Conservation (phyloP, 2,113 vertebrate species). For the Neolamprologus devosi region DNA sequence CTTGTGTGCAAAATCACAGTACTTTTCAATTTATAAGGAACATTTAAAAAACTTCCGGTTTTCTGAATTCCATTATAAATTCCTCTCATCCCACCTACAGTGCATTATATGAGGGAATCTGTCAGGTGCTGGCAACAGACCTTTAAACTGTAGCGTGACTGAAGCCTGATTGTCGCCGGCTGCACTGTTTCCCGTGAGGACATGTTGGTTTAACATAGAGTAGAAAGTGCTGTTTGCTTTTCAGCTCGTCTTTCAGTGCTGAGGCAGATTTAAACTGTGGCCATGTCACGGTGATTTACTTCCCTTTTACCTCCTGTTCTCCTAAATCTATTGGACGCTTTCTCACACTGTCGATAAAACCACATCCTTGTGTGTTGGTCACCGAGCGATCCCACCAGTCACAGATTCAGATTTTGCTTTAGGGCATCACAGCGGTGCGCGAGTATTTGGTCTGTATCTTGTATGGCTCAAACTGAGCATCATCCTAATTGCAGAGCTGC, state of each 20-base stretch:
- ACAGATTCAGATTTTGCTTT: not conserved
- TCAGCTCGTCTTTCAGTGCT: not conserved
- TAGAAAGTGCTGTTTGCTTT: not conserved
- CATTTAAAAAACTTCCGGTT: not conserved
- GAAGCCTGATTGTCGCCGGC: not conserved
- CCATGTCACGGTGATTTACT: not conserved
- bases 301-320: not conserved
- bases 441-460: not conserved
- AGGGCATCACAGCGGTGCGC: not conserved
- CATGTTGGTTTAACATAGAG: not conserved
- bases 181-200: not conserved
- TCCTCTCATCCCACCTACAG: not conserved
- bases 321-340: not conserved
- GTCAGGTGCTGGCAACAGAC: not conserved
- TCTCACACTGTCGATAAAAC: not conserved
- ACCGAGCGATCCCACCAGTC: not conserved
- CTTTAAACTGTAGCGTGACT: not conserved
- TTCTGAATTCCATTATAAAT: not conserved
- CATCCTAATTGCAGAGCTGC: not conserved
- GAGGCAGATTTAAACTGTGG: not conserved
- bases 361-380: not conserved
- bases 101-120: not conserved
- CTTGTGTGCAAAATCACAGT: not conserved
- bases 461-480: not conserved
- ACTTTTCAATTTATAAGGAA: not conserved